These are phyloP conservation scores for Dicrostonyx torquatus DNA, from an alignment of 2,797 vertebrate genomes.

Conservation along the genomic window DNA sequence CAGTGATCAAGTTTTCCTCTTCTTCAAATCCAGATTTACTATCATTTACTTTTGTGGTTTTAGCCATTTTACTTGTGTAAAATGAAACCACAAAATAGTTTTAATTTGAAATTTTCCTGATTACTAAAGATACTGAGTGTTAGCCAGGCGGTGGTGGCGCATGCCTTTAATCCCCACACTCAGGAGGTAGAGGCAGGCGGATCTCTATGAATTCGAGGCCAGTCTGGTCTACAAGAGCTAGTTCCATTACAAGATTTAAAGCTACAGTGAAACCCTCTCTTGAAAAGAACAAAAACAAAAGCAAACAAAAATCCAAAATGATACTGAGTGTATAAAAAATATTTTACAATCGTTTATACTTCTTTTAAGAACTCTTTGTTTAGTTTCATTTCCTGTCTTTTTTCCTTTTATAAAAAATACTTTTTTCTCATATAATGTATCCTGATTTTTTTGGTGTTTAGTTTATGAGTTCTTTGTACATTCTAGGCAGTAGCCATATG, in stretches of 20 bases:
- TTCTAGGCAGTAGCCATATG: not conserved
- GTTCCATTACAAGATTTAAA: too few relatives aligned
- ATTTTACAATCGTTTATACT: too few relatives aligned
- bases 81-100: not conserved
- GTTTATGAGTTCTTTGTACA: not conserved
- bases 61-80: not conserved
- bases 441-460: not conserved
- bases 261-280: too few relatives aligned
- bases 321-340: not conserved
- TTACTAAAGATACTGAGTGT: not conserved
- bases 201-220: too few relatives aligned
- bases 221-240: too few relatives aligned
- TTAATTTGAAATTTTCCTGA: not conserved
- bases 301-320: not conserved
- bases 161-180: too few relatives aligned
- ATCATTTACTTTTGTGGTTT: not conserved
- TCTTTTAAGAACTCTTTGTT: not conserved
- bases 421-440: not conserved
- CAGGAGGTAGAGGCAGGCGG: fast-evolving
- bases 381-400: not conserved
- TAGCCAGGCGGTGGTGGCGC: fast-evolving
- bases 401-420: not conserved
- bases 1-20: not conserved
- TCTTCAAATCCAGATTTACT: not conserved
- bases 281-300: too few relatives aligned